Percentiles rank a stretch among this genome's conserved stretches.
These are phyloP conservation scores for Cyprinodon brontotheroides DNA, from an alignment of 2,113 vertebrate species.

Conservation along the genomic window DNA sequence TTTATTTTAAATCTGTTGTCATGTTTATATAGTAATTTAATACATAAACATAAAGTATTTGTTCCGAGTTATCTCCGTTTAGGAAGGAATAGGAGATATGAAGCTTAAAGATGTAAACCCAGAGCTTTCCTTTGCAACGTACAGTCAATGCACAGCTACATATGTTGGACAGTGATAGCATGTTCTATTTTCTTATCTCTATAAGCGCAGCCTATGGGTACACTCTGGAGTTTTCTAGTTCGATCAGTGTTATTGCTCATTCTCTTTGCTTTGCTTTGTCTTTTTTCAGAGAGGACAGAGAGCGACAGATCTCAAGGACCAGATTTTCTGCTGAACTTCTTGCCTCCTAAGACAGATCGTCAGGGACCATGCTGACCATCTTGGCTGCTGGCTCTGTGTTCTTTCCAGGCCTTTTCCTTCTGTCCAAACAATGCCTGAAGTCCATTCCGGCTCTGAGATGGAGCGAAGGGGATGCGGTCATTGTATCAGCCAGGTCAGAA, in stretches of 20 bases:
- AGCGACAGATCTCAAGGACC: constrained; percentile 60
- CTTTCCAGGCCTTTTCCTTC: constrained; percentile 89
- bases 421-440: constrained; percentile 87
- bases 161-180: constrained; percentile 38
- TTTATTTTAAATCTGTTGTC: too few relatives aligned
- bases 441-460: constrained; percentile 84
- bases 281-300: constrained; percentile 62
- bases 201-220: constrained; percentile 1
- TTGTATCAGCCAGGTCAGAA: constrained; percentile 87
- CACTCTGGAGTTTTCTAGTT: background rate
- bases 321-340: constrained; percentile 58
- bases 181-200: constrained; percentile 16
- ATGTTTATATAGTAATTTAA: too few relatives aligned
- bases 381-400: constrained; percentile 87
- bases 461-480: constrained; percentile 88
- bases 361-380: constrained; percentile 84
- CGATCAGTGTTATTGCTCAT: constrained; percentile 14
- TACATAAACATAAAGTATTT: too few relatives aligned
- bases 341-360: constrained; percentile 43
- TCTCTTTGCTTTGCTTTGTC: constrained; percentile 9
- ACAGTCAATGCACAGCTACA: background rate
- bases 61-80: too few relatives aligned
- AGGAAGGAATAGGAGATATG: too few relatives aligned
- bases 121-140: background rate
- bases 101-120: too few relatives aligned